phyloP scores from a whole-genome alignment of 2,888 invertebrate genomes.

The Bugula neritina region DNA sequence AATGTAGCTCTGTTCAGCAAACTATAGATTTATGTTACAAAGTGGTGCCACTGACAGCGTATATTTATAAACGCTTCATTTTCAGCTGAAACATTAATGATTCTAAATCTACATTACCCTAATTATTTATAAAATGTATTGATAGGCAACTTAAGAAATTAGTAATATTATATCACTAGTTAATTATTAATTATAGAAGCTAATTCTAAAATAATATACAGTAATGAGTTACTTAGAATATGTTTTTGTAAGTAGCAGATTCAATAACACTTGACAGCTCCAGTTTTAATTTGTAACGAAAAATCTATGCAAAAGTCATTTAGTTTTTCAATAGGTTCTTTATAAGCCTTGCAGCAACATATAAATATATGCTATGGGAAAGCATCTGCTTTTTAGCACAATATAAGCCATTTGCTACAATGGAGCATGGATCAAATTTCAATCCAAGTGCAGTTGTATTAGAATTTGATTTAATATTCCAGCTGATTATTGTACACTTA shows the following conservation, averaged over 20 bases:
- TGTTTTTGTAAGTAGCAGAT: constrained; percentile 24
- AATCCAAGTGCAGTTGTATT: not conserved
- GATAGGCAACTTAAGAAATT: not conserved
- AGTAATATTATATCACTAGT: constrained; percentile 11
- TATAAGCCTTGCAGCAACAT: not conserved
- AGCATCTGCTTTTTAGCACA: not conserved
- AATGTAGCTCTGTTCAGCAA: not conserved
- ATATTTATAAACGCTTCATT: not conserved
- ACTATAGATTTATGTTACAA: not conserved
- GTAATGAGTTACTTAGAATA: not conserved
- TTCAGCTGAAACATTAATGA: not conserved
- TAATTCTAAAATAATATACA: constrained; percentile 21
- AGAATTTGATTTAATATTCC: constrained; percentile 24
- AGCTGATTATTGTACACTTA: not conserved
- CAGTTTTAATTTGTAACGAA: constrained; percentile 1
- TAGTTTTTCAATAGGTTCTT: not conserved
- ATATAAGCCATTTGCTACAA: not conserved
- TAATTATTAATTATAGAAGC: constrained; percentile 21
- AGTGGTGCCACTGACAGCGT: not conserved
- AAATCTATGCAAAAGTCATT: constrained; percentile 11
- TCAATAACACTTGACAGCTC: constrained; percentile 9
- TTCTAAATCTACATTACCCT: not conserved
- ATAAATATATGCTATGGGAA: too few species aligned
- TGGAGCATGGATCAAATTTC: not conserved
- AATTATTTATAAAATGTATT: not conserved